Conservation (phyloP, 2,797 vertebrate genomes). For the Diplodus puntazzo region DNA sequence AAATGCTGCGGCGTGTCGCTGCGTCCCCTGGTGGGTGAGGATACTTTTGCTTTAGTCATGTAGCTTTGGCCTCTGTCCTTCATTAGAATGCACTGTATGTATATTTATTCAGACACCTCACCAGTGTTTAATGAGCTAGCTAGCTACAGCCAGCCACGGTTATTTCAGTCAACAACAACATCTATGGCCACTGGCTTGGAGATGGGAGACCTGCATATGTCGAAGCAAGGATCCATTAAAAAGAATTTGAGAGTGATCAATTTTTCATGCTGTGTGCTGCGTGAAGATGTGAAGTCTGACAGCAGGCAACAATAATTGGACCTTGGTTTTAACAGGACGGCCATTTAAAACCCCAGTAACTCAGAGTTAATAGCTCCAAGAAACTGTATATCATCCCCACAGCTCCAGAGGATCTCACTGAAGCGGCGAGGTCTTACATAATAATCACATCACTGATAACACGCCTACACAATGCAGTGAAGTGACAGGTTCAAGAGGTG, state of each 20-base stretch:
- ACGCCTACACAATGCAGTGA: slow-evolving; percentile 36
- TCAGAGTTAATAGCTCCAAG: not conserved
- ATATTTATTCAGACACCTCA: no score
- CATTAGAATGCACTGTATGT: not conserved
- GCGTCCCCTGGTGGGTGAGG: no score
- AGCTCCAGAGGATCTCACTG: slow-evolving; percentile 26
- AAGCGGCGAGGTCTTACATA: slow-evolving; percentile 44
- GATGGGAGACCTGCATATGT: not conserved
- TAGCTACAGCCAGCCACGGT: not conserved
- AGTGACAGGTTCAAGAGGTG: slow-evolving; percentile 51
- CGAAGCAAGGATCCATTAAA: no score
- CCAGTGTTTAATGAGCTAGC: not conserved
- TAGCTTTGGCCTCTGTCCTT: not conserved
- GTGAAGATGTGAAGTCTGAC: no score
- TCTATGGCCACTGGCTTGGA: not conserved
- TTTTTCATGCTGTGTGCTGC: no score
- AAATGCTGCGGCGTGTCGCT: no score
- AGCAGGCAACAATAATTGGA: no score
- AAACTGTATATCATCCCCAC: slow-evolving; percentile 10
- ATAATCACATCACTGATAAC: slow-evolving; percentile 46
- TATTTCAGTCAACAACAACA: not conserved
- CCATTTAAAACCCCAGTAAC: not conserved
- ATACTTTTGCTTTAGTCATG: not conserved
- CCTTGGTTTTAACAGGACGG: no score
- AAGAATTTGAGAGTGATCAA: no score